Percentiles rank a stretch among this genome's conserved stretches.
Evolutionary conservation across 2,113 vertebrate genomes (phyloP).

Genomic region (Oxyruncus cristatus): DNA sequence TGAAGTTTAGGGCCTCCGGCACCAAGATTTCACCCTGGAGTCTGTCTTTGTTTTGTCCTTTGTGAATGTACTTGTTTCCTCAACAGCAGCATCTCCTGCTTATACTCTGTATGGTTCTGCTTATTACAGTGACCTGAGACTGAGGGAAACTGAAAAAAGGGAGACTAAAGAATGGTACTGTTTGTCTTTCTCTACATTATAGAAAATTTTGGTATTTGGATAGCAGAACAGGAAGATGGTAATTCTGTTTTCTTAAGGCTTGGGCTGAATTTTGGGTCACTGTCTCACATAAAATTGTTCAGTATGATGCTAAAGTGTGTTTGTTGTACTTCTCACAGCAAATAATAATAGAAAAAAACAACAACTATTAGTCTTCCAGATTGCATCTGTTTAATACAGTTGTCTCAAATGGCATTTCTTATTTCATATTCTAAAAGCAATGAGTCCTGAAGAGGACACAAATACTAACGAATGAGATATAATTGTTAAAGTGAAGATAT

Average conservation of each 20-base stretch:
- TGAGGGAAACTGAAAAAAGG: neutral
- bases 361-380: neutral
- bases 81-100: neutral
- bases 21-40: neutral
- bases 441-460: constrained; percentile 15
- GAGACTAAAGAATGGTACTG: neutral
- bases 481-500: constrained; percentile 47
- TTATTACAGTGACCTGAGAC: neutral
- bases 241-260: neutral
- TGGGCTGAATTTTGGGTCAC: neutral
- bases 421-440: constrained; percentile 50
- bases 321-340: neutral
- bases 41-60: neutral
- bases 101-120: neutral
- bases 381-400: neutral
- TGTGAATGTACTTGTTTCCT: neutral
- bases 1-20: neutral
- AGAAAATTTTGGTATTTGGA: neutral
- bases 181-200: neutral
- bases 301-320: neutral
- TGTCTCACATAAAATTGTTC: neutral
- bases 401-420: constrained; percentile 13
- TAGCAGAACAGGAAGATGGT: neutral
- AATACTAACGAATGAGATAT: constrained; percentile 27
- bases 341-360: neutral